Base-by-base conservation (phyloP, 2,888 invertebrate genomes). In the Brachyopa scutellaris region DNA sequence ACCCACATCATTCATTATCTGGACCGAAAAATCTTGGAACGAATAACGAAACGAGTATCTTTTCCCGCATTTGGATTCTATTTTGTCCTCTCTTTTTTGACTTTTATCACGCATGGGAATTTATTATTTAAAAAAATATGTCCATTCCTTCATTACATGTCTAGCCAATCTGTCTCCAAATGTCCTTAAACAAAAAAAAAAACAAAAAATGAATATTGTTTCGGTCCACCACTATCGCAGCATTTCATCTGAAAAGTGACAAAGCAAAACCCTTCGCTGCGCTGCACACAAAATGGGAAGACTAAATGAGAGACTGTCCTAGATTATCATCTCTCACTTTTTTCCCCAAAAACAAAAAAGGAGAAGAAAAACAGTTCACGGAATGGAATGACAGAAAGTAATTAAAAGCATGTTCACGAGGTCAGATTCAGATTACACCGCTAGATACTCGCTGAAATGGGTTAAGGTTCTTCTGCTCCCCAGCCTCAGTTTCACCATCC, bases 371-470 rank as follows among this genome's bases (percentile, higher is more conserved):
- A 74, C 33, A 23, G 64, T 76, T 47, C 76, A 70, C 64, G 38
- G 70, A 51, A 70, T 59, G 38, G 70, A 51, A 70, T 53, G 76
- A 66, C 76, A 82, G 76, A 82, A 76, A 76, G 80, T 82, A 82
- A 82, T 82, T 82, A 76, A 82, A 82, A 82, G 47, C 69, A 66
- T 82, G 76, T 76, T 82, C 80, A 76, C 70, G 76, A 76, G 80
- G 76, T 76, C 80, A 82, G 80, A 82, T 82, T 76, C 80, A 82
- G 80, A 82, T 82, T 74, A 64, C 40, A 76, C 51, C 33, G 59
- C 70, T 64, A 70, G 70, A 80, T 74, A 76, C 47, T 69, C 59
- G 19, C 57, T 82, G 80, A 82, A 57, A 76, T 82, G 76, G 80
- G 80, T 76, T 82, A 82, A 82, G 76, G 76, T 82, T 80, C 61